phyloP scores from a whole-genome alignment of 2,797 vertebrate genomes.

The Tinamus major region DNA sequence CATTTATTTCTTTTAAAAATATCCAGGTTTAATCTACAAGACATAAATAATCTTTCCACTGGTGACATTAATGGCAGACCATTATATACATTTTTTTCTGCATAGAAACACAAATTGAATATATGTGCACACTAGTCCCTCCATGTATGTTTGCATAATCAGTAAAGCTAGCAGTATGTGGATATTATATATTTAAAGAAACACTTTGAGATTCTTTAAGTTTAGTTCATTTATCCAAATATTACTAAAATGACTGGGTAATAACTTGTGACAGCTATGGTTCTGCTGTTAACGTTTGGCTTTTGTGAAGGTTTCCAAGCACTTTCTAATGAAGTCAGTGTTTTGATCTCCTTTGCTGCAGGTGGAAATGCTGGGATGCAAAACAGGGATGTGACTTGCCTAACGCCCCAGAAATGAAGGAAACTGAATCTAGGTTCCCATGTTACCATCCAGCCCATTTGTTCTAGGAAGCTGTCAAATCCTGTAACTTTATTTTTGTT shows the following conservation, averaged over 20 bases:
- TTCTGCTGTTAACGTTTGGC: not conserved
- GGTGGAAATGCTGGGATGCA: not conserved
- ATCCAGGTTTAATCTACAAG: not conserved
- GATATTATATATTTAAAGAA: not conserved
- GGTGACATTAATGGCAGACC: not conserved
- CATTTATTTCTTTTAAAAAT: not conserved
- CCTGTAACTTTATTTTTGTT: not conserved
- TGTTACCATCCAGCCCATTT: not conserved
- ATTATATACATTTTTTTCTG: not conserved
- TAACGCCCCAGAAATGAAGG: not conserved
- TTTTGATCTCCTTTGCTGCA: not conserved
- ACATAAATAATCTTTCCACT: not conserved
- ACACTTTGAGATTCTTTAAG: not conserved
- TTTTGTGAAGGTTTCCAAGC: not conserved
- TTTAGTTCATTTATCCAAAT: not conserved
- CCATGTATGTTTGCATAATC: not conserved
- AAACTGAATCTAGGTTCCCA: not conserved
- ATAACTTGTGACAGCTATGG: not conserved
- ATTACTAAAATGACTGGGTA: conserved; percentile 6
- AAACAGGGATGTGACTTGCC: not conserved
- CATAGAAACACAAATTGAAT: not conserved
- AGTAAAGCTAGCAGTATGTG: not conserved
- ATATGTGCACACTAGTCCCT: not conserved
- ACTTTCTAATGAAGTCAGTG: not conserved
- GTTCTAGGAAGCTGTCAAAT: conserved; percentile 4